phyloP scores from a whole-genome alignment of 2,113 vertebrate species.

The Pedetes capensis region DNA sequence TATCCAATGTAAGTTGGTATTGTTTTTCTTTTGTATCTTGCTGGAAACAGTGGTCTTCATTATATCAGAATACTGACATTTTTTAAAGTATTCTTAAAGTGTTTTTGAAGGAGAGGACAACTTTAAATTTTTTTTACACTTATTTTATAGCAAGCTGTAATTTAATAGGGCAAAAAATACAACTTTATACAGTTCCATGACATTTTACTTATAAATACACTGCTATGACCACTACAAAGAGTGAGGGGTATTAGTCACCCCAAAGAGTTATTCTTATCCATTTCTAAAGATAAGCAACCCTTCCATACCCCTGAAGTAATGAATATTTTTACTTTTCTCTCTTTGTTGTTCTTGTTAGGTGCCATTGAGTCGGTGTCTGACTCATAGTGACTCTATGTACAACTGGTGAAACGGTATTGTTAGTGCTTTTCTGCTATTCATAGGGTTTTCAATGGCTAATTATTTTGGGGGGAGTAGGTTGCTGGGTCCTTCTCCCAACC shows the following conservation, averaged over 20 bases:
- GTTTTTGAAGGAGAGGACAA: background rate
- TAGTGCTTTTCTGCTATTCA: no score
- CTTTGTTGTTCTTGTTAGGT: no score
- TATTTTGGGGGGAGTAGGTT: no score
- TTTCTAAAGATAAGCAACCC: background rate
- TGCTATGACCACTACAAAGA: background rate
- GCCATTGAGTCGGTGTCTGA: no score
- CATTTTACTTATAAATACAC: slow-evolving; percentile 6
- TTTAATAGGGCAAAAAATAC: background rate
- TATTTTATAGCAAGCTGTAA: background rate
- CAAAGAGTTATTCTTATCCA: background rate
- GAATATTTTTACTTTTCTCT: background rate
- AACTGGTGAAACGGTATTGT: no score
- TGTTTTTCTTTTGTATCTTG: background rate
- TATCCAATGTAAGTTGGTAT: background rate
- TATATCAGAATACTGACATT: background rate
- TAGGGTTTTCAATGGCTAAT: no score
- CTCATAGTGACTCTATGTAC: no score
- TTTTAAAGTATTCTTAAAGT: background rate
- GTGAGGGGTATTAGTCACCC: background rate
- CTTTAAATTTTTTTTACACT: background rate
- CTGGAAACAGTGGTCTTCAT: background rate
- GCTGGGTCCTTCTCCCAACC: no score
- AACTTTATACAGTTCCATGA: background rate
- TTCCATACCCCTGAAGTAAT: background rate